Evolutionary conservation across 2,888 invertebrate species (phyloP).

Genomic region (Habrosyne pyritoides): DNA sequence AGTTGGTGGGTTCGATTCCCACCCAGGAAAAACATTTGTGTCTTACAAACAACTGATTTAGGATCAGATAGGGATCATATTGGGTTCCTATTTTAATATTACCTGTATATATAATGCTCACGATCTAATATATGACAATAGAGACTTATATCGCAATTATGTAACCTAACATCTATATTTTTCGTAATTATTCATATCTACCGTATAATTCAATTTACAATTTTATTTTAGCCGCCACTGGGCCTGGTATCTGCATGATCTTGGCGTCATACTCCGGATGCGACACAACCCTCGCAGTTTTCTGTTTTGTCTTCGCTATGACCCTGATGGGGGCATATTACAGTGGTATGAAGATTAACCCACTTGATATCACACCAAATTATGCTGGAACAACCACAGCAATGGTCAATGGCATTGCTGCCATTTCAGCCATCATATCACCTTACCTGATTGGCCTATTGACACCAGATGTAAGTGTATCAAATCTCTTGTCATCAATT

Average conservation of each 20-base stretch:
- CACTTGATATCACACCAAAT: conserved; percentile 85
- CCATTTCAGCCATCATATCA: conserved; percentile 85
- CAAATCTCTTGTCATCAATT: not conserved
- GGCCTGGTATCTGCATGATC: conserved; percentile 85
- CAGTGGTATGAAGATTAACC: conserved; percentile 87
- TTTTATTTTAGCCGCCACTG: conserved; percentile 81
- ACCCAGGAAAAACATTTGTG: no score
- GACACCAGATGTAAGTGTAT: conserved; percentile 82
- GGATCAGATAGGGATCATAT: no score
- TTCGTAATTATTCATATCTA: no score
- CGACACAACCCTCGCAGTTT: conserved; percentile 76
- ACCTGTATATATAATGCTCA: no score
- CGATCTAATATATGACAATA: no score
- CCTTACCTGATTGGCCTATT: conserved; percentile 85
- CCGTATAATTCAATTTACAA: no score
- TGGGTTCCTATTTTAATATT: no score
- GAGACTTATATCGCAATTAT: no score
- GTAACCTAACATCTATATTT: no score
- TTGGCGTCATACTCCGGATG: conserved; percentile 86
- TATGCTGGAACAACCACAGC: conserved; percentile 86
- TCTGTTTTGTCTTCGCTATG: conserved; percentile 86
- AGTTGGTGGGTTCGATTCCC: no score
- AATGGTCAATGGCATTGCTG: conserved; percentile 86
- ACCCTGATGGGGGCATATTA: conserved; percentile 89
- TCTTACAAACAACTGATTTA: no score